These are phyloP conservation scores for Incurvaria masculella DNA, from an alignment of 2,888 invertebrate species.

Conservation along the genomic window DNA sequence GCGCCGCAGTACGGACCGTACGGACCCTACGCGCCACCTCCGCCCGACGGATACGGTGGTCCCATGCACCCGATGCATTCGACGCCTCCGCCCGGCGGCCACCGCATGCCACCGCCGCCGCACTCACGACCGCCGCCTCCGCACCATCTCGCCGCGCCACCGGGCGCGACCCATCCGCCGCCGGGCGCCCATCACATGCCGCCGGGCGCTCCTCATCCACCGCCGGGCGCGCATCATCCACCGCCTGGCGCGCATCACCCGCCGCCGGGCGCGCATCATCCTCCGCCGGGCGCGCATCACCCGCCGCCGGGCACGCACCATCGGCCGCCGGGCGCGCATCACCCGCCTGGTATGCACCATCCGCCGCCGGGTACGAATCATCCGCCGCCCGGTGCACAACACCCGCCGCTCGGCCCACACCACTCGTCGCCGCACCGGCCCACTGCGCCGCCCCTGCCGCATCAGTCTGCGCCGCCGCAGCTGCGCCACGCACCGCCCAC, in stretches of 20 bases:
- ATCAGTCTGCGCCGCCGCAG: constrained; percentile 7
- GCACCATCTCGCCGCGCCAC: not conserved
- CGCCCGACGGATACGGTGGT: not conserved
- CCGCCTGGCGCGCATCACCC: constrained; percentile 33
- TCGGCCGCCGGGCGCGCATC: constrained; percentile 10
- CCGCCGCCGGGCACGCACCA: constrained; percentile 14
- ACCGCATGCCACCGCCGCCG: not conserved
- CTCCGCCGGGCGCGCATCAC: constrained; percentile 14
- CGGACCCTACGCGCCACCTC: constrained; percentile 40
- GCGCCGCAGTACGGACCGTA: constrained; percentile 48
- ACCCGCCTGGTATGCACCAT: constrained; percentile 15
- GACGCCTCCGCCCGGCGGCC: not conserved
- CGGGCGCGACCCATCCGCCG: constrained; percentile 12
- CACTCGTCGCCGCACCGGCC: constrained; percentile 37
- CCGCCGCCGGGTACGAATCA: constrained; percentile 16
- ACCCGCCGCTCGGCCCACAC: constrained; percentile 38
- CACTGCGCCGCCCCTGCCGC: constrained; percentile 5
- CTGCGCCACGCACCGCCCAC: too few species aligned
- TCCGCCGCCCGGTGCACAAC: constrained; percentile 14
- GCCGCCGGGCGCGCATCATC: constrained; percentile 18
- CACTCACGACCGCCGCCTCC: constrained; percentile 3
- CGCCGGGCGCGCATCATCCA: constrained; percentile 22
- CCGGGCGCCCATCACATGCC: constrained; percentile 12
- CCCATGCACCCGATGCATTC: not conserved
- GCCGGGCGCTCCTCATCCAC: constrained; percentile 11